Evolutionary conservation across 2,888 invertebrate genomes (phyloP).

Genomic region (Andrena dorsata): DNA sequence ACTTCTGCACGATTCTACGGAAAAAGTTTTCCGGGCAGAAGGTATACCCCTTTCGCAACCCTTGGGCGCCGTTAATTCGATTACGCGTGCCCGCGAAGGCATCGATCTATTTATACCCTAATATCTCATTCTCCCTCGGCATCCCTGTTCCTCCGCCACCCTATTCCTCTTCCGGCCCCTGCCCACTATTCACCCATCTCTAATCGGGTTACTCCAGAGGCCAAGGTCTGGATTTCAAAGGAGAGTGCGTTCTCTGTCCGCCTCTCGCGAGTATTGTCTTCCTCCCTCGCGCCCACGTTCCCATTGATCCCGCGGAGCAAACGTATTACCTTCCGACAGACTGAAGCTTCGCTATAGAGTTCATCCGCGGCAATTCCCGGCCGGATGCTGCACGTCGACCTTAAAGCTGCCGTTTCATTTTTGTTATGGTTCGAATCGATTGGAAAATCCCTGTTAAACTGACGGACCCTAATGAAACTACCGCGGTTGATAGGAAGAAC

Average conservation of each 20-base stretch:
- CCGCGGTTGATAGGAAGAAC: too few species aligned
- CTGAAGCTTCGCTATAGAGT: slow-evolving; percentile 33
- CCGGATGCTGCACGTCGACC: slow-evolving; percentile 30
- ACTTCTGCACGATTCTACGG: too few species aligned
- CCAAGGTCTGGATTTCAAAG: slow-evolving; percentile 64
- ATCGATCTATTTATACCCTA: slow-evolving; percentile 10
- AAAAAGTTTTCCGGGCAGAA: too few species aligned
- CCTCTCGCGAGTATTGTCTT: slow-evolving; percentile 14
- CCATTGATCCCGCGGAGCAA: slow-evolving; percentile 56
- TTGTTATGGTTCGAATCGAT: too few species aligned
- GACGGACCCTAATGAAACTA: too few species aligned
- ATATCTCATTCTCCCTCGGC: slow-evolving; percentile 6
- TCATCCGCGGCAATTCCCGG: slow-evolving; percentile 22
- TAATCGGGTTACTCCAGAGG: slow-evolving; percentile 59
- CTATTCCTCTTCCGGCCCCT: slow-evolving; percentile 10
- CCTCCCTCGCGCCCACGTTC: neutral
- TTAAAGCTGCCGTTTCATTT: slow-evolving; percentile 15
- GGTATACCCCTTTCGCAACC: neutral
- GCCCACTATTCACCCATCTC: slow-evolving; percentile 43
- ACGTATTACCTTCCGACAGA: slow-evolving; percentile 51
- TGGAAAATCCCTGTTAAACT: too few species aligned
- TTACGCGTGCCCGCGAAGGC: slow-evolving; percentile 8
- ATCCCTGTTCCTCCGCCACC: slow-evolving; percentile 18
- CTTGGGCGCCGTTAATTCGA: slow-evolving; percentile 13
- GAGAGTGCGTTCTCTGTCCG: slow-evolving; percentile 27